Base-by-base conservation (phyloP, 2,888 invertebrate species). In the Aethes cnicana region DNA sequence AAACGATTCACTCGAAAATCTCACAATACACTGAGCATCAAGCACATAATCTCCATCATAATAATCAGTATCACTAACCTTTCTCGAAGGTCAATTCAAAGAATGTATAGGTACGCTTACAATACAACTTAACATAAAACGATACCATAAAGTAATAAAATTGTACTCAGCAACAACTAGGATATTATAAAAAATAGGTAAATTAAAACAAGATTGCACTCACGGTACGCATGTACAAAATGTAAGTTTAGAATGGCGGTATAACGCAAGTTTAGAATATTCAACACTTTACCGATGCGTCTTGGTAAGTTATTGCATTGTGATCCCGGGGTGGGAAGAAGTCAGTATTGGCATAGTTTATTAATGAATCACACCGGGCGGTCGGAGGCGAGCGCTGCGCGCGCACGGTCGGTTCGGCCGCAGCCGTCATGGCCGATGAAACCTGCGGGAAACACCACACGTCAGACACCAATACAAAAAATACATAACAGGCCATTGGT, bases 371-470 rank as follows among this genome's bases (percentile, higher is more conserved):
- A 77, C 81, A 77, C 20, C 44, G 26, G 8, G 25, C 39, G 36
- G 46, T 59, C 70, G 62, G 62, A 59, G 64, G 68, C 68, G 66
- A 59, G 58, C 64, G 54, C 63, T 65, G 64, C 63, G 44, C 46
- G 58, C 65, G 64, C 44, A 57, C 60, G 64, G 62, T 61, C 62
- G 62, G 60, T 60, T 69, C 62, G 68, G 72, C 75, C 85, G 77
- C 86, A 74, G 88, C 85, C 88, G 90, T 90, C 90, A 91, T 82
- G 90, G 90, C 71, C 90, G 75, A 74, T 91, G 90, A 82, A 90
- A 91, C 77, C 90, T 91, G 73, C 28, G 23, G 28, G 11, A 52
- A 7, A 30, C 5, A 46, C 1, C 14, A 3, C 30, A 32, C 32
- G 11, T 17, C n/a, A n/a, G n/a, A n/a, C n/a, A n/a, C n/a, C n/a